Evolutionary conservation across 2,797 vertebrate genomes (phyloP).

Genomic region (Liparis tanakae): DNA sequence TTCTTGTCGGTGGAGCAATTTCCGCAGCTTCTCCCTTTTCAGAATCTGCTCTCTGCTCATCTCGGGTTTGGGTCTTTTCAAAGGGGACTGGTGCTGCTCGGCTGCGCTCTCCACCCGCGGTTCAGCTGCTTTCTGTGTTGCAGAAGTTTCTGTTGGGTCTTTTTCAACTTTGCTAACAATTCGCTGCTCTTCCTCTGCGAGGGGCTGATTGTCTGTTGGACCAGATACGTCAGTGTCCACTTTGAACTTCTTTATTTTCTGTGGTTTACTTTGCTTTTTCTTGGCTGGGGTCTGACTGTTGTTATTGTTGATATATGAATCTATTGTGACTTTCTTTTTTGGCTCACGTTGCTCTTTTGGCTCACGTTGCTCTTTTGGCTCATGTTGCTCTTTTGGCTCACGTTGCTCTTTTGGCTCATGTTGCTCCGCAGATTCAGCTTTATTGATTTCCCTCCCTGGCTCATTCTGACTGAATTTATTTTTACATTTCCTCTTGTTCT

Average conservation of each 20-base stretch:
- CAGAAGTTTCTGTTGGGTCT: not conserved
- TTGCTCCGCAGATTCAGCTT: conserved; percentile 20
- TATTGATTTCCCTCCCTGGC: conserved; percentile 25
- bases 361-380: conserved; percentile 16
- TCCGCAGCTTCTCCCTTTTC: conserved; percentile 71
- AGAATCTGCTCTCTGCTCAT: conserved; percentile 54
- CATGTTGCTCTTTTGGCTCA: conserved; percentile 3
- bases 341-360: no score
- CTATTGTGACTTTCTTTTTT: conserved; percentile 28
- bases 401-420: conserved; percentile 12
- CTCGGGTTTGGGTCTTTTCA: conserved; percentile 50
- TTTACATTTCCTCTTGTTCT: conserved; percentile 79
- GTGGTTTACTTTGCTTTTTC: conserved; percentile 40
- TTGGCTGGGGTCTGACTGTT: conserved; percentile 8
- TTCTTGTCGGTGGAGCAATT: conserved; percentile 54
- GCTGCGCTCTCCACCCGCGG: not conserved
- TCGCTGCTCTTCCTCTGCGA: conserved; percentile 14
- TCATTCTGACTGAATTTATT: conserved; percentile 76
- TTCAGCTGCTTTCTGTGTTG: conserved; percentile 20
- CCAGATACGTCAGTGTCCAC: not conserved
- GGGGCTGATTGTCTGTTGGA: conserved; percentile 4
- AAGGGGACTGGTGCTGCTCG: conserved; percentile 26
- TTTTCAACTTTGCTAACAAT: not conserved
- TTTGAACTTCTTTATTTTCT: conserved; percentile 49
- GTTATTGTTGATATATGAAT: conserved; percentile 2